phyloP scores from a whole-genome alignment of 2,888 invertebrate species.

The Choreutis nemorana region DNA sequence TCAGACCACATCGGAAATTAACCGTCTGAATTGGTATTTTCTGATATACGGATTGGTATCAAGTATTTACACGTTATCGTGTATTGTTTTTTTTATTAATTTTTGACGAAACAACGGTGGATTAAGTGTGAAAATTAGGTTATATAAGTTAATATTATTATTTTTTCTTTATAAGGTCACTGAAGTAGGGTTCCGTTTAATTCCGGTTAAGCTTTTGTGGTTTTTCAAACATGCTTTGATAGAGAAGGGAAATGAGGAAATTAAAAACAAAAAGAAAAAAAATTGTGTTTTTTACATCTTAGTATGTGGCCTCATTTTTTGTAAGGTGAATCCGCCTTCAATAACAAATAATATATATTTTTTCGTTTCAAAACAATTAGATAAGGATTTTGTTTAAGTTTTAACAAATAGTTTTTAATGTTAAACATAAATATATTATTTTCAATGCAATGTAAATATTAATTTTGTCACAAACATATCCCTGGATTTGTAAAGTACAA shows the following conservation, averaged over 20 bases:
- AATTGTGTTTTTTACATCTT: too few relatives aligned
- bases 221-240: too few relatives aligned
- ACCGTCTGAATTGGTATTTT: conserved; percentile 27
- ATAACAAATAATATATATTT: too few relatives aligned
- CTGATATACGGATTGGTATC: conserved; percentile 2
- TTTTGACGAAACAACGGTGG: conserved; percentile 1
- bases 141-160: neutral
- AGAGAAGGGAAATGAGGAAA: too few relatives aligned
- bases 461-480: conserved; percentile 29
- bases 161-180: neutral
- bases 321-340: too few relatives aligned
- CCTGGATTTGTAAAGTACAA: conserved; percentile 35
- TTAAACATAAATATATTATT: neutral
- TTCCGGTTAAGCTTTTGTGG: too few relatives aligned
- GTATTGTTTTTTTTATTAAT: conserved; percentile 1
- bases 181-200: too few relatives aligned
- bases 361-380: too few relatives aligned
- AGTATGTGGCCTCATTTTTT: too few relatives aligned
- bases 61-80: conserved; percentile 3
- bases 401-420: neutral
- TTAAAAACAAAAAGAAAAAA: conserved; percentile 4
- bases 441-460: conserved; percentile 15
- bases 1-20: conserved; percentile 37
- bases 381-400: neutral
- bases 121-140: neutral